Evolutionary conservation across 2,888 invertebrate genomes (phyloP), one percentile per base, ranked within the genome.

Genomic region (Itoplectis maculator): DNA sequence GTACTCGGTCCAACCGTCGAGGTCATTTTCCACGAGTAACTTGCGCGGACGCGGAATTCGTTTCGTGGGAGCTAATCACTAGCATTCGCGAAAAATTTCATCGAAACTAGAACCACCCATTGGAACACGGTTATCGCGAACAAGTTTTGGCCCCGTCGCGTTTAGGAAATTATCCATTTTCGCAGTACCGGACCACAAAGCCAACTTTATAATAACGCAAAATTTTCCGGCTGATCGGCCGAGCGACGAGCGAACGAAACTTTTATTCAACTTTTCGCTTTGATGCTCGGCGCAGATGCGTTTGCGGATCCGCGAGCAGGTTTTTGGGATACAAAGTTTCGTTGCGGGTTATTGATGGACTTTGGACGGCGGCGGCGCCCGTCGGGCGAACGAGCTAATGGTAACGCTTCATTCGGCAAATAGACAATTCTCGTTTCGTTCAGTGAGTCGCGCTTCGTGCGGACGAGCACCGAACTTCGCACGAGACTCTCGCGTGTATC

Each of bases 251-350:
- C 51, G 15, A 47, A 37, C 13, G 18, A 42, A 63, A 63, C 29
- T 70, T 78, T 75, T 77, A 54, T 63, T 45, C 4, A 51, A 68
- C 69, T 63, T 78, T 70, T 20, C 29, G 51, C 51, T 70, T 78
- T 63, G 63, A 29, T 6, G 18, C 23, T 7, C 37, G 37, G n/a
- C 18, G 15, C 37, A 37, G 6, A 61, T 15, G 59, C 61, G 1
- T 61, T 37, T 35, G 18, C 8, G 37, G 15, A 40, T 61, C n/a
- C 8, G 37, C 40, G 37, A 8, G 15, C 15, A 9, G 40, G 15
- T 35, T 37, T n/a, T 61, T 47, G n/a, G 18, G 54, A 37, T 37
- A 61, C 37, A 61, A 61, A 61, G 61, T 61, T 61, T 40, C 37
- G 61, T 29, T 2, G 29, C 5, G 29, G 29, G 29, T 29, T 37